Percentiles rank a stretch among this genome's conserved stretches.
phyloP scores from a whole-genome alignment of 2,113 vertebrate species.

The Datnioides undecimradiatus region DNA sequence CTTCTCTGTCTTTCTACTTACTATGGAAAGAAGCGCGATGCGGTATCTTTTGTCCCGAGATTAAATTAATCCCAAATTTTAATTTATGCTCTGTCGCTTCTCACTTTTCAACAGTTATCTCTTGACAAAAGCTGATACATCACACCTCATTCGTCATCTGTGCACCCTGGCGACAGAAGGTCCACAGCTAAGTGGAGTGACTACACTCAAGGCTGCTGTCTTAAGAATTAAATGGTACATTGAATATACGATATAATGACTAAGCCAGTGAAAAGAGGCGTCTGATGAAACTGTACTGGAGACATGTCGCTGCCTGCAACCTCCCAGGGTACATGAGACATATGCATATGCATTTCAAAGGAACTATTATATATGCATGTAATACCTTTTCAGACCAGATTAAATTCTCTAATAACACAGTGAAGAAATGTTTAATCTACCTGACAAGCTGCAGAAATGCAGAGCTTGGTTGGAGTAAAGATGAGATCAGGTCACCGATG shows the following conservation, averaged over 20 bases:
- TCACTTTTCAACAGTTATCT: slow-evolving; percentile 1
- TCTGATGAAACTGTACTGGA: background rate
- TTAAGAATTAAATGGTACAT: background rate
- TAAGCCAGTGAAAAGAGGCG: too few species aligned
- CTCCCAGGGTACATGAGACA: background rate
- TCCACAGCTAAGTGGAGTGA: background rate
- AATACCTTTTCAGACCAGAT: too few species aligned
- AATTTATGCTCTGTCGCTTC: slow-evolving; percentile 1
- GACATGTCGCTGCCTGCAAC: background rate
- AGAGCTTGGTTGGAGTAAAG: too few species aligned
- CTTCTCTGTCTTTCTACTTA: background rate
- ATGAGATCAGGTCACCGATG: too few species aligned
- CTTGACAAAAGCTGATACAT: slow-evolving; percentile 2
- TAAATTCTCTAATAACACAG: too few species aligned
- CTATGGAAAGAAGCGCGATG: background rate
- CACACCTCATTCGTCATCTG: background rate
- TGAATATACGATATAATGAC: background rate
- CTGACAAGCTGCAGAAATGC: too few species aligned
- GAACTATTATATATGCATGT: too few species aligned
- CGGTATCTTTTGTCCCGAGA: background rate
- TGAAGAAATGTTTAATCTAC: too few species aligned
- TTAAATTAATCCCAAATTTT: background rate
- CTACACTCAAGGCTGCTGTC: background rate
- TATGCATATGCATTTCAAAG: too few species aligned
- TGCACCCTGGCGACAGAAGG: background rate